Evolutionary conservation across 2,888 invertebrate genomes (phyloP).

Genomic region (Sesia apiformis): DNA sequence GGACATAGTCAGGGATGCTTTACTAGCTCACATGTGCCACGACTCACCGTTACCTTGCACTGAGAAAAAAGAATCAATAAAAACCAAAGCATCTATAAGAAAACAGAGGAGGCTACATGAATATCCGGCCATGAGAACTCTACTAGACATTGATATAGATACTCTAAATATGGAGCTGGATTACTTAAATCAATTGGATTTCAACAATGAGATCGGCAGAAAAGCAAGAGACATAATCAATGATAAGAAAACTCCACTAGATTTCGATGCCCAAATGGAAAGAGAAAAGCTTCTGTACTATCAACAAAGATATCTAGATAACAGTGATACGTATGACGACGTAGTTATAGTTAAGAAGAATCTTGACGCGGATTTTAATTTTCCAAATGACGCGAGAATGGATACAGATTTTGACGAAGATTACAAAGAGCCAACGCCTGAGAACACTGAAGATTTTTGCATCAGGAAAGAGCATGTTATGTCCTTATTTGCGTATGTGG

Average conservation of each 20-base stretch:
- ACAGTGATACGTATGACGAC: constrained; percentile 60
- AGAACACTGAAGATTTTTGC: constrained; percentile 64
- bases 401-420: constrained; percentile 64
- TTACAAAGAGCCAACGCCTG: constrained; percentile 54
- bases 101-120: constrained; percentile 28
- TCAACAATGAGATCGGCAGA: constrained; percentile 57
- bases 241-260: constrained; percentile 42
- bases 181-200: constrained; percentile 58
- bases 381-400: constrained; percentile 59
- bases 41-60: constrained; percentile 86
- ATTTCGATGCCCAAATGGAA: constrained; percentile 71
- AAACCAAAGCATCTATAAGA: constrained; percentile 18
- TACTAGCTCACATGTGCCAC: constrained; percentile 90
- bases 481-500: constrained; percentile 86
- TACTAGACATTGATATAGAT: constrained; percentile 55
- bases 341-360: constrained; percentile 67
- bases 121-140: constrained; percentile 19
- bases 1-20: constrained; percentile 83
- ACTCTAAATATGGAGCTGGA: constrained; percentile 58
- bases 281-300: constrained; percentile 63
- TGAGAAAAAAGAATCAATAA: constrained; percentile 11
- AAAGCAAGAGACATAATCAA: constrained; percentile 61
- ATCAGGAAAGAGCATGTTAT: constrained; percentile 83
- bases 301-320: constrained; percentile 55
- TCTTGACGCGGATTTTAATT: constrained; percentile 67